These are phyloP conservation scores for Coryphaenoides rupestris DNA, from an alignment of 2,113 vertebrate species.

Conservation along the genomic window DNA sequence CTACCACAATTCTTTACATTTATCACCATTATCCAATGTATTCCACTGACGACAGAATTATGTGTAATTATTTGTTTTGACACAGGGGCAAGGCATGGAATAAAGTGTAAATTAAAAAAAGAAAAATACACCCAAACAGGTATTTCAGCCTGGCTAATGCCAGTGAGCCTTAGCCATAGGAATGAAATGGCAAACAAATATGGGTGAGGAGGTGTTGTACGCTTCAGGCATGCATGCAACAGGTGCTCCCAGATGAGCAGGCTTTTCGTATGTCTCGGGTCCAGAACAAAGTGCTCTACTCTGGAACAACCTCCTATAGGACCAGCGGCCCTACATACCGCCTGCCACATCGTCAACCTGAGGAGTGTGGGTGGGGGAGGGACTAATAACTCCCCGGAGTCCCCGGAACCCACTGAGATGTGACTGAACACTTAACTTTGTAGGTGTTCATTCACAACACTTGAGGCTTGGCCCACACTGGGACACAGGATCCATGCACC, in stretches of 20 bases:
- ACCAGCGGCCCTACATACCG: conserved; percentile 14
- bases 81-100: too few species aligned
- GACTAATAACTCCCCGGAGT: too few species aligned
- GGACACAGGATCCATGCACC: conserved; percentile 25
- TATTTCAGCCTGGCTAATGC: neutral
- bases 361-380: too few species aligned
- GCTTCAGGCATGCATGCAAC: conserved; percentile 22
- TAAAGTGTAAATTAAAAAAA: too few species aligned
- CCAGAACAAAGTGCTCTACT: conserved; percentile 31
- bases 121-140: neutral
- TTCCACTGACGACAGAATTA: too few species aligned
- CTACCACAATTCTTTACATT: too few species aligned
- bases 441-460: conserved; percentile 23
- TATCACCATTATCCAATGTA: too few species aligned
- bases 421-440: too few species aligned
- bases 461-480: conserved; percentile 25
- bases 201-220: conserved; percentile 7
- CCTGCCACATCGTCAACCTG: too few species aligned
- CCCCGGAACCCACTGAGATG: too few species aligned
- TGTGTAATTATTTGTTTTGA: too few species aligned
- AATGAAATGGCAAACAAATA: neutral
- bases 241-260: conserved; percentile 27
- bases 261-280: conserved; percentile 21
- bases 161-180: conserved; percentile 2
- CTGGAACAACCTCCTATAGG: conserved; percentile 20